Evolutionary conservation across 2,797 vertebrate species (phyloP).

Genomic region (Melanotaenia pygmaea): DNA sequence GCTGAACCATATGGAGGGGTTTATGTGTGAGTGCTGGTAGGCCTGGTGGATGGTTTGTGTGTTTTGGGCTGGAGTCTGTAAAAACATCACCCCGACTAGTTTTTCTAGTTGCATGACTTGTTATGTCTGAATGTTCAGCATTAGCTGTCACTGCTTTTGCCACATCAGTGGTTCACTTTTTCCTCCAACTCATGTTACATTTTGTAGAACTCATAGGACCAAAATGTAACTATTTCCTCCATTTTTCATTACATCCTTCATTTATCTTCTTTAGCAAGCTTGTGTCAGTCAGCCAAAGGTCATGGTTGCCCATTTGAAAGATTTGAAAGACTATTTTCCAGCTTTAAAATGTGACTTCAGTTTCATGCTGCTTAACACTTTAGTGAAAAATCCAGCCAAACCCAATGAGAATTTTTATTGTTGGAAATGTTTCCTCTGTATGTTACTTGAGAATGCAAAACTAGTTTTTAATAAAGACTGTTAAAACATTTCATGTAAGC

Average conservation of each 20-base stretch:
- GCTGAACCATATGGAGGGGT: background rate
- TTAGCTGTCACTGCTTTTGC: conserved; percentile 29
- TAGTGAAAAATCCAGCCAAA: background rate
- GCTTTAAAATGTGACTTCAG: background rate
- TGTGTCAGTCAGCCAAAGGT: conserved; percentile 15
- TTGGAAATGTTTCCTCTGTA: background rate
- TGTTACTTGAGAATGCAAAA: background rate
- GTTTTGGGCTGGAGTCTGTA: conserved; percentile 9
- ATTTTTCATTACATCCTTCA: conserved; percentile 9
- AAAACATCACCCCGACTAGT: conserved; percentile 16
- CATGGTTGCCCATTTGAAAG: background rate
- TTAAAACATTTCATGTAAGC: background rate
- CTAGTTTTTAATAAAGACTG: background rate
- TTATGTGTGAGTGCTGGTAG: conserved; percentile 4
- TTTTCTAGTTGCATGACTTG: conserved; percentile 18
- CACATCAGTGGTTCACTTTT: conserved; percentile 12
- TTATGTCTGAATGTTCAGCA: conserved; percentile 34
- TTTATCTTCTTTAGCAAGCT: conserved; percentile 16
- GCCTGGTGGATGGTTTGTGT: conserved; percentile 9
- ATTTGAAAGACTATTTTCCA: background rate
- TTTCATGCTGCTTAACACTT: background rate
- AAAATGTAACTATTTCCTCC: background rate
- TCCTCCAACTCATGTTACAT: conserved; percentile 12
- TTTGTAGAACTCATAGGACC: background rate
- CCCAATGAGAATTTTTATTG: background rate